Conservation (phyloP, 2,888 invertebrate genomes). For the Linnaemya vulpina region DNA sequence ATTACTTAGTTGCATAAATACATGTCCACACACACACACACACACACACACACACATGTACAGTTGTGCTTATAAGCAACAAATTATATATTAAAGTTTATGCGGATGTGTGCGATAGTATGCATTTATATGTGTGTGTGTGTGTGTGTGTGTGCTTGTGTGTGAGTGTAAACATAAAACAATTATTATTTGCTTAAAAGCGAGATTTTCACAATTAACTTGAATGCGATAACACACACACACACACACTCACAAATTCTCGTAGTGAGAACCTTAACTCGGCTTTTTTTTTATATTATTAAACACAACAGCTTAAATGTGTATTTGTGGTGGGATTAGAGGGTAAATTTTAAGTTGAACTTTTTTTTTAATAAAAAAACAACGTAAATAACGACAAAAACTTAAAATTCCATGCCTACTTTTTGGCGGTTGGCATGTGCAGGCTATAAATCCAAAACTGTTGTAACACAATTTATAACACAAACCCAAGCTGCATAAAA, state of each 20-base stretch:
- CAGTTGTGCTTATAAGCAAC: slow-evolving; percentile 21
- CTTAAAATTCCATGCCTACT: no score
- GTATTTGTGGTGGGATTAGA: not conserved
- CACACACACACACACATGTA: slow-evolving; percentile 1
- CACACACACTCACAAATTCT: not conserved
- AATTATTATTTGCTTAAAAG: slow-evolving; percentile 72
- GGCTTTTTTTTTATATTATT: slow-evolving; percentile 54
- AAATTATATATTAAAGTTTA: slow-evolving; percentile 42
- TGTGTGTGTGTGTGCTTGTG: not conserved
- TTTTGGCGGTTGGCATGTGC: no score
- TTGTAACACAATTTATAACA: not conserved
- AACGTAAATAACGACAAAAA: not conserved
- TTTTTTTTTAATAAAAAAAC: no score
- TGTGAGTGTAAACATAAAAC: slow-evolving; percentile 56
- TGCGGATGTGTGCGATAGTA: slow-evolving; percentile 6
- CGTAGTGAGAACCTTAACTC: slow-evolving; percentile 24
- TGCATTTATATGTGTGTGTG: not conserved
- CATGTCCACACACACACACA: not conserved
- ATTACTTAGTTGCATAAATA: slow-evolving; percentile 52
- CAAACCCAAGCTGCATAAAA: not conserved
- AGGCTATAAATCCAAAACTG: no score
- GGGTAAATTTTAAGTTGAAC: not conserved
- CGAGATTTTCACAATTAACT: slow-evolving; percentile 70
- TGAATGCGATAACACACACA: slow-evolving; percentile 44
- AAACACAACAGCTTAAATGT: slow-evolving; percentile 27